These are phyloP conservation scores for Acyrthosiphon pisum DNA, from an alignment of 1,140 invertebrate species.

Conservation along the genomic window DNA sequence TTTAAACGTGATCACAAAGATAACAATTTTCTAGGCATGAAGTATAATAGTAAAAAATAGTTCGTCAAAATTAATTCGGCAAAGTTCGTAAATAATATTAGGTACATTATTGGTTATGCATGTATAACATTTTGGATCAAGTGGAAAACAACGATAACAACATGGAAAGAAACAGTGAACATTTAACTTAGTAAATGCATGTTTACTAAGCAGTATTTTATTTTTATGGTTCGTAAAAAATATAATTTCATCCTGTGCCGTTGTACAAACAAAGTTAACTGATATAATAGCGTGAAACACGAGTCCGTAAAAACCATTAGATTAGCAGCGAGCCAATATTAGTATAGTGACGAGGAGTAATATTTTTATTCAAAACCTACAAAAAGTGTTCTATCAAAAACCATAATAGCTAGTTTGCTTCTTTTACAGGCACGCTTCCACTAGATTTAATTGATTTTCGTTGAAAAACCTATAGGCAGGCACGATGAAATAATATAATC, in stretches of 20 bases:
- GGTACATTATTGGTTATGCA: neutral
- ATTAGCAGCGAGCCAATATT: neutral
- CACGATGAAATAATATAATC: neutral
- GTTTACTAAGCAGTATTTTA: neutral
- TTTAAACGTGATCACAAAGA: neutral
- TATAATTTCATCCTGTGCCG: neutral
- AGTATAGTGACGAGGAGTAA: neutral
- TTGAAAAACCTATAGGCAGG: neutral
- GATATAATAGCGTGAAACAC: neutral
- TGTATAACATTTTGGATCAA: neutral
- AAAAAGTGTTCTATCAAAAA: neutral
- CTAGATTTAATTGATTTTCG: constrained; percentile 8
- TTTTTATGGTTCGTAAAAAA: neutral
- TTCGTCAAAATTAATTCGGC: neutral
- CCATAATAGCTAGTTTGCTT: neutral
- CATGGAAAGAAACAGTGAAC: neutral
- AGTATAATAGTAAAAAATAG: neutral
- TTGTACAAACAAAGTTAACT: constrained; percentile 18
- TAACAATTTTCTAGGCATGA: neutral
- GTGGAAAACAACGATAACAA: constrained; percentile 36
- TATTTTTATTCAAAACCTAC: too few relatives aligned
- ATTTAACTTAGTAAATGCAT: neutral
- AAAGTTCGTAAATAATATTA: neutral
- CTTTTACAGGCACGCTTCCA: neutral
- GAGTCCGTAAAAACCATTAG: neutral